Base-by-base conservation (phyloP, 2,797 vertebrate genomes). In the Sebastes wilsoni region DNA sequence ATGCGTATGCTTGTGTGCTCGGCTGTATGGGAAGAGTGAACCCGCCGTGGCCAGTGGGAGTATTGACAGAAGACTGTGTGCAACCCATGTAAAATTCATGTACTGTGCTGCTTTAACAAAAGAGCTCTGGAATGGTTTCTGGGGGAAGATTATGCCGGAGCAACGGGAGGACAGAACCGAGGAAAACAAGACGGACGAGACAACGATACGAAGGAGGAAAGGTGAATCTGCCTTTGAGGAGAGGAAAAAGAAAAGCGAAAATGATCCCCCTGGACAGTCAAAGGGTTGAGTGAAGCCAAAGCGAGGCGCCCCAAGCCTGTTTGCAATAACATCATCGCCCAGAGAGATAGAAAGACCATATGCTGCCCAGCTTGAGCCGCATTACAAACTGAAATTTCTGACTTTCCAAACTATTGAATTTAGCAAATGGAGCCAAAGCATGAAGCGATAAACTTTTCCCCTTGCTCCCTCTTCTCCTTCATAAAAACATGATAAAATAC, bases 11-110 rank as follows among this genome's bases (percentile, higher is more conserved):
- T 5, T 54, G 75, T 67, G 65, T 68, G 68, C n/a, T 49, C 16
- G 38, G 12, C 49, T 59, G 70, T 52, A 49, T 38, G 60, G 78
- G 73, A 58, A 65, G 72, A 69, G 27, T 64, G 69, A 76, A 86
- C 73, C 38, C 4, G 8, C 75, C 16, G 25, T 64, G 83, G 81
- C 89, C 82, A 75, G 75, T 66, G 76, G 83, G 77, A 73, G 75
- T 82, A 88, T 84, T 88, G 77, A 89, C 73, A 74, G 77, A 83
- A 55, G 82, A 74, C 82, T 73, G 74, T 76, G 76, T 80, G 76
- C 67, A 82, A 75, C 66, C 75, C 64, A 90, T 93, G 88, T 91
- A 90, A 93, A 89, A 94, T 93, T 90, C 80, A 92, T 90, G 78
- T 77, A 46, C 75, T 71, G 75, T 23, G 66, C 79, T 75, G 77